Evolutionary conservation across 1,140 invertebrate species (phyloP), one percentile per base, ranked within the genome.

Genomic region (Phymastichus coffea): DNA sequence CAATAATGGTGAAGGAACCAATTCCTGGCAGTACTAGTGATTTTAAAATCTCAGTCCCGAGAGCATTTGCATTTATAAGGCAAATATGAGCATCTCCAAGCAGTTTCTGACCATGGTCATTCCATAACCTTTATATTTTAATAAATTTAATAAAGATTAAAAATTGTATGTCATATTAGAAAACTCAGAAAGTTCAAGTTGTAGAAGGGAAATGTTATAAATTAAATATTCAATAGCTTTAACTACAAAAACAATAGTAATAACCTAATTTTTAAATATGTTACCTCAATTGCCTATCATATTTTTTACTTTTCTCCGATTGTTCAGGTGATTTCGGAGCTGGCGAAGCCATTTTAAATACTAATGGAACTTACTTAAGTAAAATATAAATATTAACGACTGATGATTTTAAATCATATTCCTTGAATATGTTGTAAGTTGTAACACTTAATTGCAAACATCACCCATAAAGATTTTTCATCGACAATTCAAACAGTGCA

Each of bases 21-120:
- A 98, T 90, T 12, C 95, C 96, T 52, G 97, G 95, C 26, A 99
- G 80, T 15, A 98, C 90, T 10, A 99, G 82, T 46, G 93, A 94
- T 80, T 99, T 99, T 20, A 98, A 78, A 51, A 94, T 89, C 84
- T 99, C 97, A 38, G 94, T 97, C 26, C 96, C 96, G 49, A 95
- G 84, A 9, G 93, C 94, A 54, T 89, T 95, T 2, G 94, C 94
- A 83, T 98, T 97, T 61, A 99, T 91, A 4, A 99, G 72, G 76
- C 97, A 99, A 70, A 99, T 86, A 77, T 93, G 89, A 23, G 94
- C 88, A 49, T 82, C 82, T 83, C 98, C 96, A 37, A 99, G 80
- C 8, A 89, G 83, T 57, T 83, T 75, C 80, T 99, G 97, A 1
- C 97, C 97, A 82, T 98, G 93, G 76, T 99, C 96, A 57, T 96